A percentile compares a stretch with the other conserved stretches of the same genome.
phyloP scores from a whole-genome alignment of 2,888 invertebrate species.

The Lycocerus yunnanus region DNA sequence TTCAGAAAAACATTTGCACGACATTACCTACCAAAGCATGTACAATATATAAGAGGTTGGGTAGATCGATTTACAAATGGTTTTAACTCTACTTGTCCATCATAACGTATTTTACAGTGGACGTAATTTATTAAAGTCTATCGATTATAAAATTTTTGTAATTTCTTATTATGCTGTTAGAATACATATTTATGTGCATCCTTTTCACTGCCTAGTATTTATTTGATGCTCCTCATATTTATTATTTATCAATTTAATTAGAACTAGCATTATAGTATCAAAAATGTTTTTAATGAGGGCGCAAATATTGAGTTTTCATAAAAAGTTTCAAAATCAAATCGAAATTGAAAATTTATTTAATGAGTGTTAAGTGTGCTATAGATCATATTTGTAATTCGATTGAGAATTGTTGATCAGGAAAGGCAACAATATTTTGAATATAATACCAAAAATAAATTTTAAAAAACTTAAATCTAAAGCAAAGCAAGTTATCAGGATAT shows the following conservation, averaged over 20 bases:
- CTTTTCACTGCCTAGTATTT: neutral
- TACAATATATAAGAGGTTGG: conserved; percentile 22
- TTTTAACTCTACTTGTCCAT: conserved; percentile 4
- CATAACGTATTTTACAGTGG: neutral
- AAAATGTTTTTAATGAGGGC: neutral
- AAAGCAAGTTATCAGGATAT: no score
- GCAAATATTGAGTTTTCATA: neutral
- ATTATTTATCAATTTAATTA: neutral
- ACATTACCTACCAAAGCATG: conserved; percentile 34
- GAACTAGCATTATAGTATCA: neutral
- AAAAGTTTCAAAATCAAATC: neutral
- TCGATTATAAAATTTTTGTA: neutral
- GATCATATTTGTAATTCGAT: no score
- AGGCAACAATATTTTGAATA: no score
- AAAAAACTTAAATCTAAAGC: no score
- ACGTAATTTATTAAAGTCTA: neutral
- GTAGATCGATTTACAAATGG: neutral
- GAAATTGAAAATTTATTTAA: neutral
- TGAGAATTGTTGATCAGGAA: no score
- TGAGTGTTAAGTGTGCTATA: no score
- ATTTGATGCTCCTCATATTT: neutral
- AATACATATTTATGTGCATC: neutral
- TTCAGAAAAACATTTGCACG: conserved; percentile 31
- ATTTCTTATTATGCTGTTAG: neutral
- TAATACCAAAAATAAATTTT: no score